These are phyloP conservation scores for Arctopsyche grandis DNA, from an alignment of 1,140 invertebrate species.

Conservation along the genomic window DNA sequence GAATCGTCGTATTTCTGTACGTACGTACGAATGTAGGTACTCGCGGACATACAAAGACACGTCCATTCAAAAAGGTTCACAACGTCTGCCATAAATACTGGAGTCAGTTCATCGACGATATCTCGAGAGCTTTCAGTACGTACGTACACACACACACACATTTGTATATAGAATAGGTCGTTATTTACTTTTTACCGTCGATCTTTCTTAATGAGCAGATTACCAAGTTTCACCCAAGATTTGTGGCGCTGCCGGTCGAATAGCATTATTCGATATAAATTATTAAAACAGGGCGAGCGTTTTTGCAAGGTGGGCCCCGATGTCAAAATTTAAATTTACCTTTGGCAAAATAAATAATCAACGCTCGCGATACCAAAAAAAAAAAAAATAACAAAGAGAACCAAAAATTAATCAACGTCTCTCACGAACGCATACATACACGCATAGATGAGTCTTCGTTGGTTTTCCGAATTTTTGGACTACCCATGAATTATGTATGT, in stretches of 20 bases:
- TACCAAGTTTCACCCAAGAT: constrained; percentile 38
- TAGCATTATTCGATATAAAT: constrained; percentile 21
- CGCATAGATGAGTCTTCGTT: neutral
- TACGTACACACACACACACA: too few species aligned
- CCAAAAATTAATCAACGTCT: constrained; percentile 16
- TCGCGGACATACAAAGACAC: too few species aligned
- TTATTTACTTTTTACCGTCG: constrained; percentile 28
- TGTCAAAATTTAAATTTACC: constrained; percentile 13
- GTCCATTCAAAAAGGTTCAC: constrained; percentile 4
- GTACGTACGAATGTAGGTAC: too few species aligned
- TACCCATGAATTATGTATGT: neutral
- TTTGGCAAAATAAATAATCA: constrained; percentile 9
- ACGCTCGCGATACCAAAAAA: neutral
- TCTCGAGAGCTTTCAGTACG: neutral
- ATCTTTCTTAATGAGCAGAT: constrained; percentile 39
- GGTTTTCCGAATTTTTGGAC: neutral
- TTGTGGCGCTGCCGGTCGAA: neutral
- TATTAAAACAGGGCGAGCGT: constrained; percentile 20
- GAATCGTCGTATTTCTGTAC: too few species aligned
- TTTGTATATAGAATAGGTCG: neutral
- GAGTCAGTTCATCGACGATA: neutral
- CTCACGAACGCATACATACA: too few species aligned
- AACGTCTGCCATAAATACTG: neutral
- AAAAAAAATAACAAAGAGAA: too few species aligned
- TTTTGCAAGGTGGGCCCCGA: neutral